Base-by-base conservation (phyloP, 2,797 vertebrate species). In the Macroramphosus scolopax region DNA sequence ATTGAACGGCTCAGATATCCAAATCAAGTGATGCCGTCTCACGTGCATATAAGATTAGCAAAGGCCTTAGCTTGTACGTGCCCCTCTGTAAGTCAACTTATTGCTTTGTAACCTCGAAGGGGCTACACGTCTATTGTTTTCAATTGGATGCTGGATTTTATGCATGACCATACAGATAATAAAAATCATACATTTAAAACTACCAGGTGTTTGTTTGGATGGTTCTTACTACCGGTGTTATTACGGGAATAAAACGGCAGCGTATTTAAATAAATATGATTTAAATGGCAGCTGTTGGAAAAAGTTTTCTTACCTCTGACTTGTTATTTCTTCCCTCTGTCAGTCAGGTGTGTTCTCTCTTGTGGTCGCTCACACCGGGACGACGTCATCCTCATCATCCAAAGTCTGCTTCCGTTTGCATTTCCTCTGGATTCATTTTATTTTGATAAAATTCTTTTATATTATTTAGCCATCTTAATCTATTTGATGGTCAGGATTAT, bases 81-180 rank as follows among this genome's bases (percentile, higher is more conserved):
- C 88, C 91, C 79, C 75, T 82, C 64, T 80, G 51, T 76, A 86
- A 92, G 87, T 91, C 78, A 64, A 85, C 81, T 83, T 83, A 89
- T 91, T 93, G 92, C 92, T 89, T 93, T 91, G 92, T 94, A 93
- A 92, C 86, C 91, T 84, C 91, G 85, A 68, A 51, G 92, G 91
- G 92, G 90, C 88, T 91, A 91, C 89, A 89, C 89, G 90, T 92
- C 90, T 93, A 6, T 89, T 93, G 91, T 92, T 92, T 92, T 91
- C 90, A 91, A 90, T 93, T 95, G 94, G 93, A 96, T 95, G 95
- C 94, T 96, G 94, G 93, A 93, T 75, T 83, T 93, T 97, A n/a
- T 98, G 95, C 95, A 98, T 98, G 96, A 94, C 79, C 78, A 92
- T 93, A 92, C 86, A 91, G 92, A 92, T 91, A 95, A 94, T 92